phyloP scores from a whole-genome alignment of 1,140 invertebrate genomes.

The Brachionus asplanchnoidis region DNA sequence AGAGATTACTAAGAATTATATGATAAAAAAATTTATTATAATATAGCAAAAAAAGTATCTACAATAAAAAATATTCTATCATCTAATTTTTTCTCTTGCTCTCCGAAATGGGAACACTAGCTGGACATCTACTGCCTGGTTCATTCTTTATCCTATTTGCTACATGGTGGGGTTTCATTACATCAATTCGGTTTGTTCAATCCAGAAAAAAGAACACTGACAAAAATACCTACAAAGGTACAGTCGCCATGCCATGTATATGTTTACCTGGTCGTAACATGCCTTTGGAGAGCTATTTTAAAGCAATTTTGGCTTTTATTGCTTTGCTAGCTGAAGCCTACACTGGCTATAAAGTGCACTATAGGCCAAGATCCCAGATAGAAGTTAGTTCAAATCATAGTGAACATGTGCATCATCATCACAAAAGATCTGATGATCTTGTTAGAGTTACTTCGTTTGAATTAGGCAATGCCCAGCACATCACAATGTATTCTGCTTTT shows the following conservation, averaged over 20 bases:
- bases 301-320: not conserved
- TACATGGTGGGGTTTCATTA: constrained; percentile 54
- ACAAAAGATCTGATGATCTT: not conserved
- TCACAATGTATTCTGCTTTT: constrained; percentile 60
- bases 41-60: too few relatives aligned
- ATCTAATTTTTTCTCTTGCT: not conserved
- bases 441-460: not conserved
- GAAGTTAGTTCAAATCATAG: not conserved
- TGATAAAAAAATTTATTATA: too few relatives aligned
- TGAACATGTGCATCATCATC: not conserved
- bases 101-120: constrained; percentile 56
- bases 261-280: not conserved
- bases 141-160: constrained; percentile 58
- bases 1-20: too few relatives aligned
- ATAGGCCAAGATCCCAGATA: not conserved
- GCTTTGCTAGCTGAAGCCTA: constrained; percentile 22
- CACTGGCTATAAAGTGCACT: constrained; percentile 7
- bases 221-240: not conserved
- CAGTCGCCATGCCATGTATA: not conserved
- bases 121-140: constrained; percentile 59
- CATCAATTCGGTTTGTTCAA: constrained; percentile 1
- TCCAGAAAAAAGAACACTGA: not conserved
- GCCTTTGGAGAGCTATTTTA: constrained; percentile 29
- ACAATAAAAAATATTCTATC: too few relatives aligned
- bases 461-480: constrained; percentile 52